These are phyloP conservation scores for Pelobates cultripes DNA, from an alignment of 2,797 vertebrate species.

Conservation along the genomic window DNA sequence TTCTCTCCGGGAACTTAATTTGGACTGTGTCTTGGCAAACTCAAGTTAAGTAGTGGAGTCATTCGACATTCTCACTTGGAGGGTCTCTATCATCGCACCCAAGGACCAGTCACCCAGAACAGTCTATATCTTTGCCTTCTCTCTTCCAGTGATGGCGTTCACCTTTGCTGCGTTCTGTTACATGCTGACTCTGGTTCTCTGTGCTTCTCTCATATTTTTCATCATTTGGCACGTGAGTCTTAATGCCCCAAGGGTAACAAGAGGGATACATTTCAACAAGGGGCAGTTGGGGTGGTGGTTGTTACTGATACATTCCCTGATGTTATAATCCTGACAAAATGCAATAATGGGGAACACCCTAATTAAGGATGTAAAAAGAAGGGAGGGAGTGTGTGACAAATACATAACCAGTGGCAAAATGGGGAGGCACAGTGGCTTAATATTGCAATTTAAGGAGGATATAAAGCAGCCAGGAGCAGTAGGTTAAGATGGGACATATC, in stretches of 20 bases:
- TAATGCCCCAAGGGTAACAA: not conserved
- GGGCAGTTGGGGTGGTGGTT: not conserved
- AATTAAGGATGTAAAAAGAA: not conserved
- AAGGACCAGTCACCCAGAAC: not conserved
- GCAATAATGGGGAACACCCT: not conserved
- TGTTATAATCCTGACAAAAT: not conserved
- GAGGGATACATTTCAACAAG: not conserved
- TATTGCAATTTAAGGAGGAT: not conserved
- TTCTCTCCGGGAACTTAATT: not conserved
- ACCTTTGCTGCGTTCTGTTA: slow-evolving; percentile 75
- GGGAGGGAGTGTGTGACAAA: not conserved
- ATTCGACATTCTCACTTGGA: not conserved
- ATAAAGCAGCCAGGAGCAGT: not conserved
- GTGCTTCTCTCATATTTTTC: slow-evolving; percentile 75
- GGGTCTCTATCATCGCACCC: not conserved
- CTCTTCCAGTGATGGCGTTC: slow-evolving; percentile 66
- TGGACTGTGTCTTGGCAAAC: not conserved
- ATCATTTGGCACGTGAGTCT: slow-evolving; percentile 75
- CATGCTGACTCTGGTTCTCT: slow-evolving; percentile 74
- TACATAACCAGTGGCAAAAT: not conserved
- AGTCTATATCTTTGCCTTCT: slow-evolving; percentile 9
- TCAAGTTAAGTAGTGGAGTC: not conserved
- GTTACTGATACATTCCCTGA: not conserved
- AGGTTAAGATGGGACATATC: not conserved
- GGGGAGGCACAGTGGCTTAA: not conserved